Base-by-base conservation (phyloP, 1,140 invertebrate species). In the Drosophila varians region DNA sequence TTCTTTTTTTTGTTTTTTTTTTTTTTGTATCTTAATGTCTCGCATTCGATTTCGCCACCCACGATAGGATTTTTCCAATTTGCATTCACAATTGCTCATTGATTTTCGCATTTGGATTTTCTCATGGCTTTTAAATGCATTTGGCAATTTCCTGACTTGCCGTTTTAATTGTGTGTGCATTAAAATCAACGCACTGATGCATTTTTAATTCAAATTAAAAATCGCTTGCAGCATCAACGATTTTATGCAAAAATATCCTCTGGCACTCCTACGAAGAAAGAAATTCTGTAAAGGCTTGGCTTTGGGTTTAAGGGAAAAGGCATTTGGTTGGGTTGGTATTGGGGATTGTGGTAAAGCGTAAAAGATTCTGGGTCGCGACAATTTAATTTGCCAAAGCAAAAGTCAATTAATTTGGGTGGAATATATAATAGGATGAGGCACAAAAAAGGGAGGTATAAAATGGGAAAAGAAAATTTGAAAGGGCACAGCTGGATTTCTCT, bases 171-270 rank as follows among this genome's bases (percentile, higher is more conserved):
- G 82, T 76, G 58, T 76, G 60, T 74, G 76, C 80, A 84, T 84
- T 86, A 69, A 87, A 70, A 86, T 87, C 82, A 73, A 55, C 56
- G 68, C 82, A 86, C 28, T 75, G 80, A 76, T 86, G 79, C 80
- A 86, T 86, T 76, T 86, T 87, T 58, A 87, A 86, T 86, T 76
- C 68, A 87, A 87, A 80, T 80, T 86, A 86, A 86, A 80, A 80
- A 77, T 51, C 78, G 53, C 53, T 61, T 61, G 43, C 43, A 47
- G 64, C 64, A 12, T 48, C 12, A 12, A 25, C 23, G 42, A 71
- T 49, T 72, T 51, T 56, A 71, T 58, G 66, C 54, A 72, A 69
- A 71, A 70, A 58, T 68, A 48, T 64, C 60, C 56, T 18, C 23
- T 25, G 53, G 53, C 62, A 21, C 9, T 34, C 21, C 26, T 11